These are phyloP conservation scores for Cosmorhoe ocellata DNA, from an alignment of 2,888 invertebrate genomes.

Conservation along the genomic window DNA sequence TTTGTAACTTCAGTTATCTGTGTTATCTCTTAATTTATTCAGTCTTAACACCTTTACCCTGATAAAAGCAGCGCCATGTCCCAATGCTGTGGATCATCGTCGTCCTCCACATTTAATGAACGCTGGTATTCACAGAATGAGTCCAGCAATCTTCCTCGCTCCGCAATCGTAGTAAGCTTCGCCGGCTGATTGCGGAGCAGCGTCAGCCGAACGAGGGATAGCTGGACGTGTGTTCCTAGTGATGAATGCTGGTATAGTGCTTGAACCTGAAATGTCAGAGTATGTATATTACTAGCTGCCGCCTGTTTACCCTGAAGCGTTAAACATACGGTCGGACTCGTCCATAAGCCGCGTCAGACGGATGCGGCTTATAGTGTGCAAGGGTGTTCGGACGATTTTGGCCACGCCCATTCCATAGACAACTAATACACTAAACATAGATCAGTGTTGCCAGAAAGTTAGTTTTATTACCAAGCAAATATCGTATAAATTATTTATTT, in stretches of 20 bases:
- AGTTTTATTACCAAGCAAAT: no score
- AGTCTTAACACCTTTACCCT: constrained; percentile 70
- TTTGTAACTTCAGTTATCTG: no score
- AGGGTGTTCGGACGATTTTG: no score
- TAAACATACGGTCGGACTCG: constrained; percentile 3
- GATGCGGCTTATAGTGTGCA: no score
- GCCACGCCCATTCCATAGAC: no score
- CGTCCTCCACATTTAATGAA: constrained; percentile 84
- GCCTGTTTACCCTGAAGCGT: background rate
- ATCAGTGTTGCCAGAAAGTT: no score
- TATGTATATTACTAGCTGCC: no score
- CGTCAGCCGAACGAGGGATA: constrained; percentile 87
- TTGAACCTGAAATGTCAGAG: constrained; percentile 83
- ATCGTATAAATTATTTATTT: no score
- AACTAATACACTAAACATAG: no score
- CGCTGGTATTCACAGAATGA: constrained; percentile 89
- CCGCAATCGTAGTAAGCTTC: constrained; percentile 84
- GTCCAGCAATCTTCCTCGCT: constrained; percentile 86
- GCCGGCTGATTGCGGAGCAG: constrained; percentile 85
- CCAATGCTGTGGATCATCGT: constrained; percentile 88
- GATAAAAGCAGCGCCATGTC: constrained; percentile 90
- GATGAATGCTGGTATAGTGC: constrained; percentile 90
- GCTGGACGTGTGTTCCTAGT: constrained; percentile 84
- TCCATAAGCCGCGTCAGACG: no score
- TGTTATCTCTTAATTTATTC: background rate